These are phyloP conservation scores for Bactericera cockerelli DNA, from an alignment of 1,140 invertebrate genomes.

Conservation along the genomic window DNA sequence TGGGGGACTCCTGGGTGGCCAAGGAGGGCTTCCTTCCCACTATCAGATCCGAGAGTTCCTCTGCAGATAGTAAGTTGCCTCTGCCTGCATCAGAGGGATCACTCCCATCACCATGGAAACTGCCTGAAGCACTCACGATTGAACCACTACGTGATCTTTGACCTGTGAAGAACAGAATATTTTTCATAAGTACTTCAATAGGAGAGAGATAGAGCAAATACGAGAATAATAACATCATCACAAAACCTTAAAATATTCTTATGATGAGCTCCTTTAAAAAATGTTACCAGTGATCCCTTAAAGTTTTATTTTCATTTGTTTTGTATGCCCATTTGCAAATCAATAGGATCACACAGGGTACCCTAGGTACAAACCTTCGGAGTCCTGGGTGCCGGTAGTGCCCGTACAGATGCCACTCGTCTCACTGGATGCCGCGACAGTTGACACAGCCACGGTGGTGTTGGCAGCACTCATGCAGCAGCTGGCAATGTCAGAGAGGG, in stretches of 20 bases:
- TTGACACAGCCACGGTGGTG: conserved; percentile 30
- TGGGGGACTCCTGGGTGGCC: neutral
- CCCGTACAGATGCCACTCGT: conserved; percentile 32
- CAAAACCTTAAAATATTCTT: too few relatives aligned
- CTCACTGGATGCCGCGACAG: conserved; percentile 31
- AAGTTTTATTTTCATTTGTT: too few relatives aligned
- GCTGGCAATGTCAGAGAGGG: conserved; percentile 43
- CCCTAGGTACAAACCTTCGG: too few relatives aligned
- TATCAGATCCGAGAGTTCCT: conserved; percentile 63
- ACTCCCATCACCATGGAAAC: conserved; percentile 69
- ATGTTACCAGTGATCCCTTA: too few relatives aligned
- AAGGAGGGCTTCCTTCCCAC: conserved; percentile 38
- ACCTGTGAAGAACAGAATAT: too few relatives aligned
- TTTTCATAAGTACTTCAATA: too few relatives aligned
- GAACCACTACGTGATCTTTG: conserved; percentile 46
- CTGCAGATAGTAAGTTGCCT: conserved; percentile 56
- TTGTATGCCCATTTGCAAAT: too few relatives aligned
- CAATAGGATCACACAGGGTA: too few relatives aligned
- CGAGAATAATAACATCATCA: too few relatives aligned
- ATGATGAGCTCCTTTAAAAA: too few relatives aligned
- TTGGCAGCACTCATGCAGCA: conserved; percentile 26
- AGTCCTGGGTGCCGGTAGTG: neutral
- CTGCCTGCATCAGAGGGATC: conserved; percentile 57
- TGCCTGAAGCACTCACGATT: conserved; percentile 51
- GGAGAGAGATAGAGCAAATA: too few relatives aligned